phyloP scores from a whole-genome alignment of 2,113 vertebrate species.

The Chlorodrepanis virens region DNA sequence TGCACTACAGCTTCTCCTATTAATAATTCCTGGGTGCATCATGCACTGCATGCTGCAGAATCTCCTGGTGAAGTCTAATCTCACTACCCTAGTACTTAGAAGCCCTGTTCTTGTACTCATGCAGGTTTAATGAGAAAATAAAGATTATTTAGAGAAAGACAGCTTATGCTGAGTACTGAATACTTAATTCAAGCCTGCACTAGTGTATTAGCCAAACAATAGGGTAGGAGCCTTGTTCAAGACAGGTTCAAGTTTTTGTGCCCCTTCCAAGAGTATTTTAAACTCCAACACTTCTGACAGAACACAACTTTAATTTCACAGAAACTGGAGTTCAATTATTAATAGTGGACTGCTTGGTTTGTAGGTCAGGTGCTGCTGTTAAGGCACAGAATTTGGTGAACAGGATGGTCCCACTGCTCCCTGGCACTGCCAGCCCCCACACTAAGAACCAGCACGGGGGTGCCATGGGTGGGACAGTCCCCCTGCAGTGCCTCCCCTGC shows the following conservation, averaged over 20 bases:
- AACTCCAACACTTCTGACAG: background rate
- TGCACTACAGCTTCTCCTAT: background rate
- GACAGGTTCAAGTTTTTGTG: background rate
- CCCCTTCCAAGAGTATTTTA: background rate
- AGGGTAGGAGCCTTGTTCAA: background rate
- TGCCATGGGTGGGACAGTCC: rapidly evolving
- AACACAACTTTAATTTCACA: background rate
- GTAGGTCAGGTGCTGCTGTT: background rate
- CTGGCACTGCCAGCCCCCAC: rapidly evolving
- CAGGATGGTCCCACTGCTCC: background rate
- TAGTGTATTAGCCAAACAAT: background rate
- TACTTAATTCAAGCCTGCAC: background rate
- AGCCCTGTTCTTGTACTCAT: background rate
- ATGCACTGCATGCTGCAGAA: background rate
- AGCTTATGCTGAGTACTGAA: background rate
- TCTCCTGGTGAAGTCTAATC: background rate
- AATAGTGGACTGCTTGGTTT: background rate
- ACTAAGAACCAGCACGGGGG: rapidly evolving
- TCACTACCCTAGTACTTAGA: background rate
- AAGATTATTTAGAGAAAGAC: background rate
- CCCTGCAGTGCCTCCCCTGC: background rate
- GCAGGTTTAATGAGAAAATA: background rate
- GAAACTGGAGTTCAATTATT: background rate
- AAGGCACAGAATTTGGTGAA: background rate
- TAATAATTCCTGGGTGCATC: background rate